phyloP scores from a whole-genome alignment of 2,888 invertebrate genomes.

The Scotopteryx bipunctaria region DNA sequence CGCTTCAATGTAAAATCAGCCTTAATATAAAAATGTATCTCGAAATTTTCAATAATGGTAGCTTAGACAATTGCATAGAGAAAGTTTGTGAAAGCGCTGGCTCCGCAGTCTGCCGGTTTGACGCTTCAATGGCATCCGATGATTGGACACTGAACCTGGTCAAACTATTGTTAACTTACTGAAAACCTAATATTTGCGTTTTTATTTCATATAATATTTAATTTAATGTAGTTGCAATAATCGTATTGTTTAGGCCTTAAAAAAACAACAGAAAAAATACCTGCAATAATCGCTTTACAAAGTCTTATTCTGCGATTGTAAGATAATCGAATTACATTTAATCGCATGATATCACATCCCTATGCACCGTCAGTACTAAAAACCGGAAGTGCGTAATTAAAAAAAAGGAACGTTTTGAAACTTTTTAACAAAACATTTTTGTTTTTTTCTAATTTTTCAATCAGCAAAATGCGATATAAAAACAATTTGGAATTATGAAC shows the following conservation, averaged over 20 bases:
- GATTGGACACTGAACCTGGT: conserved; percentile 18
- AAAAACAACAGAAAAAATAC: too few relatives aligned
- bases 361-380: not conserved
- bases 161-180: too few relatives aligned
- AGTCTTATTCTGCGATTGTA: not conserved
- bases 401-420: not conserved
- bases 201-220: too few relatives aligned
- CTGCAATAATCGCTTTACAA: too few relatives aligned
- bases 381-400: not conserved
- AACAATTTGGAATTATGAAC: not conserved
- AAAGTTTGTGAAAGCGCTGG: conserved; percentile 54
- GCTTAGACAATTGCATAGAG: conserved; percentile 45
- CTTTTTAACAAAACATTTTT: not conserved
- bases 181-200: too few relatives aligned
- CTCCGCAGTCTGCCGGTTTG: conserved; percentile 35
- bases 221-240: too few relatives aligned
- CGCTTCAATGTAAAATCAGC: too few relatives aligned
- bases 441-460: too few relatives aligned
- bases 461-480: not conserved
- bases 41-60: conserved; percentile 18
- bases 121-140: conserved; percentile 42
- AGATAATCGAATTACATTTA: not conserved
- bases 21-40: not conserved
- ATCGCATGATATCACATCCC: not conserved
- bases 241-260: too few relatives aligned